These are phyloP conservation scores for Neolamprologus sp. DNA, from an alignment of 2,113 vertebrate genomes.

Conservation along the genomic window DNA sequence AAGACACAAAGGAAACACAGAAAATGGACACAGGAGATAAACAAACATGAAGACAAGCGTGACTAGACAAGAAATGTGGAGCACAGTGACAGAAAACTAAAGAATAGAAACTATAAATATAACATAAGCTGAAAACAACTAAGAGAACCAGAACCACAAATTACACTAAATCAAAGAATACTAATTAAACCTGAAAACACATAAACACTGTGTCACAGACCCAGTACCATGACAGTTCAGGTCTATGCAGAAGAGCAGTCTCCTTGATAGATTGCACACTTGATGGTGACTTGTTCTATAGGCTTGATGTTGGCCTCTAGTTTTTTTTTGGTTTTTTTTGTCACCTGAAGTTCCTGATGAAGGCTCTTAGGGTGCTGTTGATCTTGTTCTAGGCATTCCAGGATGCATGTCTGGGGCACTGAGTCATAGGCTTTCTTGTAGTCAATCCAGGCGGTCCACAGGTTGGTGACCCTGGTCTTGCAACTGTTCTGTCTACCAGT, in stretches of 20 bases:
- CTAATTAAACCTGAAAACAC: background rate
- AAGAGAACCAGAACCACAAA: background rate
- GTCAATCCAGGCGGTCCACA: background rate
- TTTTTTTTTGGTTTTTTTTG: background rate
- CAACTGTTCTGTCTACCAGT: background rate
- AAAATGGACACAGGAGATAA: background rate
- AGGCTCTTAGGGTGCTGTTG: background rate
- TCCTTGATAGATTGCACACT: background rate
- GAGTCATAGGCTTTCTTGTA: background rate
- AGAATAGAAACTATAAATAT: background rate
- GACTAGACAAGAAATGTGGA: background rate
- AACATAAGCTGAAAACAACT: background rate
- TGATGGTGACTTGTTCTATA: background rate
- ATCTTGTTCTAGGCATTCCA: background rate
- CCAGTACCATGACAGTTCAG: background rate
- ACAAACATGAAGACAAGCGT: background rate
- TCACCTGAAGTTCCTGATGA: background rate
- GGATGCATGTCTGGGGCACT: background rate
- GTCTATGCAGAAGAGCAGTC: background rate
- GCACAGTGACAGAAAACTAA: background rate
- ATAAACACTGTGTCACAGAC: background rate
- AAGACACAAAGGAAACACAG: accelerated
- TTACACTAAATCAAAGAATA: background rate
- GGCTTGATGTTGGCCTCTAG: background rate
- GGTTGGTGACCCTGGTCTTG: background rate